Base-by-base conservation (phyloP, 2,888 invertebrate genomes). In the Plemyria rubiginata region DNA sequence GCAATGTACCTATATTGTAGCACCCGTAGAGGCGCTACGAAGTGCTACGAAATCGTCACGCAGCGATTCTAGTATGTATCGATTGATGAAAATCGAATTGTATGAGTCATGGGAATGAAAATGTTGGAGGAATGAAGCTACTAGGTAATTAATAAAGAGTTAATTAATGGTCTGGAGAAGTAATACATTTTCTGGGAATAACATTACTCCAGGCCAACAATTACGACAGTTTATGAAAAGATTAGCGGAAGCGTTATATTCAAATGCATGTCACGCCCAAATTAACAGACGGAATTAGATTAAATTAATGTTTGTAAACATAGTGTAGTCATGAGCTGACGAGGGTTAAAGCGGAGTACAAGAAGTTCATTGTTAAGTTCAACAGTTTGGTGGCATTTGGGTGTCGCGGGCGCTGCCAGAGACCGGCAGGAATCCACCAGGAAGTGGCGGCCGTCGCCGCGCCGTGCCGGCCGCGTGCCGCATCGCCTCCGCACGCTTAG, bases 341-440 rank as follows among this genome's bases (percentile, higher is more conserved):
- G 70, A 77, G 80, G 82, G 76, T 82, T 81, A 79, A 84, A 79
- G 81, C 73, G 81, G 81, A 82, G 76, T 82, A 71, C 69, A 77
- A 73, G 81, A 88, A 90, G 90, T 89, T 90, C 88, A 90, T 88
- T 90, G 90, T 86, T 86, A 88, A 90, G 89, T 86, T 89, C 88
- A 88, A 72, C 66, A 73, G 81, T 76, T 78, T 80, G 79, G 78
- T 82, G 82, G 82, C 76, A 74, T 73, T 69, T 67, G 70, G 70
- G 66, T 69, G 68, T 69, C 67, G 74, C 68, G 73, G 72, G 78
- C 73, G 77, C 78, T 86, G 88, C 86, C 88, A 88, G 88, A 79
- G 78, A 84, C 73, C 82, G 84, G 71, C 73, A 80, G 78, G 86
- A 83, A 85, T 82, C 80, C 73, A 76, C 70, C 82, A 84, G 81